These are phyloP conservation scores for Sympetrum striolatum DNA, from an alignment of 2,888 invertebrate species.

Conservation along the genomic window DNA sequence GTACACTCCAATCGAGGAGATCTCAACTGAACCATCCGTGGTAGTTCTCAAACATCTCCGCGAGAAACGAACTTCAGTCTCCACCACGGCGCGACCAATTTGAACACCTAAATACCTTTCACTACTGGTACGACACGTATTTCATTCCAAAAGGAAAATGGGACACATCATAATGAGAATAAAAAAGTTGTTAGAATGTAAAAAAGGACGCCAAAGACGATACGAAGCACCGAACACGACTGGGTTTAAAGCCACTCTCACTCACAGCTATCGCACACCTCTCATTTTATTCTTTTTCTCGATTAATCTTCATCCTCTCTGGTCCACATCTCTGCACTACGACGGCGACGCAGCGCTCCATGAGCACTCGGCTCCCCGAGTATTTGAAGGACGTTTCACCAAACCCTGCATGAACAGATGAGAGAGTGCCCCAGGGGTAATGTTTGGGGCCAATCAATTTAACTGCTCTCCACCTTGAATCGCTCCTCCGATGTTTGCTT, in stretches of 20 bases:
- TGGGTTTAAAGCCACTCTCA: conserved; percentile 32
- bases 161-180: background rate
- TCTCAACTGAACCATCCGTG: background rate
- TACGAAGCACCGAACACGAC: conserved; percentile 41
- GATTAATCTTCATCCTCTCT: background rate
- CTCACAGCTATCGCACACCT: conserved; percentile 13
- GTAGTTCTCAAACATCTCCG: no score
- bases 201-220: conserved; percentile 42
- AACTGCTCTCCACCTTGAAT: no score
- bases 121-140: background rate
- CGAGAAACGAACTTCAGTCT: no score
- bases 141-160: conserved; percentile 5
- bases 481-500: no score
- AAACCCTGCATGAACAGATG: no score
- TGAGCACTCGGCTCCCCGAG: no score
- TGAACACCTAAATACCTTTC: background rate
- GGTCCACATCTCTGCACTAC: background rate
- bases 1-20: background rate
- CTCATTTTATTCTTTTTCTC: background rate
- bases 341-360: no score
- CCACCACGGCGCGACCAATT: no score
- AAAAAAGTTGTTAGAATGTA: conserved; percentile 10
- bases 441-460: no score
- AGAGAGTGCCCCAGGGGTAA: no score
- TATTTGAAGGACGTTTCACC: no score